Percentiles rank a stretch among this genome's conserved stretches.
Evolutionary conservation across 1,140 invertebrate species (phyloP).

Genomic region (Nixonia krombeini): DNA sequence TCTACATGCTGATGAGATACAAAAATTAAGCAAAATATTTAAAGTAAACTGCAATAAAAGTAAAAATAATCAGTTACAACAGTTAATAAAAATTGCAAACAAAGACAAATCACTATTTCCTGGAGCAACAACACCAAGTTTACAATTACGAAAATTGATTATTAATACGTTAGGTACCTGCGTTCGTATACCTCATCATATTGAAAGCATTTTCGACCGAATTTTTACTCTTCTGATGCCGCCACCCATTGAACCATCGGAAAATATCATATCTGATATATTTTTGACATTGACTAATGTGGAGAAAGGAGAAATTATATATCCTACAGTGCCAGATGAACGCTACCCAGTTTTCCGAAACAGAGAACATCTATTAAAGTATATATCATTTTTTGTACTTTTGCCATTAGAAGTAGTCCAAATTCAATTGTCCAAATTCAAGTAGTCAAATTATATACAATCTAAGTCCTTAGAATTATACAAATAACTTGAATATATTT

Average conservation of each 20-base stretch:
- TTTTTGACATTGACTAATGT: slow-evolving; percentile 51
- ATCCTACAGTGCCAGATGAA: slow-evolving; percentile 40
- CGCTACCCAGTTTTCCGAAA: slow-evolving; percentile 60
- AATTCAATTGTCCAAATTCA: no score
- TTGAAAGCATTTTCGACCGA: slow-evolving; percentile 52
- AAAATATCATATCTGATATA: slow-evolving; percentile 46
- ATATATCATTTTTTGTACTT: slow-evolving; percentile 15
- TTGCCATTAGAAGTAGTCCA: no score
- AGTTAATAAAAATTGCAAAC: slow-evolving; percentile 42
- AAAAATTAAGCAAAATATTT: slow-evolving; percentile 37
- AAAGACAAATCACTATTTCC: slow-evolving; percentile 48
- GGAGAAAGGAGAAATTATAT: slow-evolving; percentile 40
- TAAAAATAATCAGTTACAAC: slow-evolving; percentile 49
- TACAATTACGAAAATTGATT: slow-evolving; percentile 31
- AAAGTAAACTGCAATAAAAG: slow-evolving; percentile 36
- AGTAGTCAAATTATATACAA: no score
- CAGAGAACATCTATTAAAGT: slow-evolving; percentile 51
- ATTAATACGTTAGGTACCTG: slow-evolving; percentile 41
- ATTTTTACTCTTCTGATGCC: slow-evolving; percentile 60
- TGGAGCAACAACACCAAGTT: slow-evolving; percentile 45
- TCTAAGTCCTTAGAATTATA: no score
- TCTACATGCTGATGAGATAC: slow-evolving; percentile 51
- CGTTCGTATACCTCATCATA: slow-evolving; percentile 39
- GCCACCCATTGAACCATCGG: slow-evolving; percentile 44
- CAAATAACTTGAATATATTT: no score